These are phyloP conservation scores for Phalacrocorax pelagicus DNA, from an alignment of 2,113 vertebrate species.

Conservation along the genomic window DNA sequence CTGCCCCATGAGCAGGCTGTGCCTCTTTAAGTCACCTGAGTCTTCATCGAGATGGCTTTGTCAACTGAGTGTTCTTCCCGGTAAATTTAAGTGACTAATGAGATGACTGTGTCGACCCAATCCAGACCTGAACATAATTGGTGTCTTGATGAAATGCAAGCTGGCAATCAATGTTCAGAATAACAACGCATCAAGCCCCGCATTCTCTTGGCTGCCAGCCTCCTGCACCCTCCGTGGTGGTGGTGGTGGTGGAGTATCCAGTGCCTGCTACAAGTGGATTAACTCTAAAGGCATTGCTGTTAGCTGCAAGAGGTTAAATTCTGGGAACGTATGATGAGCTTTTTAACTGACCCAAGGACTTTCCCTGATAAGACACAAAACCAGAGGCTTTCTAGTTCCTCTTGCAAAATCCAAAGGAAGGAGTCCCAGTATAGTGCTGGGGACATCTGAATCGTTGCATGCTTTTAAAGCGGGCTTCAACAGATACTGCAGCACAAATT, in stretches of 20 bases:
- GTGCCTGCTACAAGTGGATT: background rate
- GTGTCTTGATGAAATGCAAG: background rate
- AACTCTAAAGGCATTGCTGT: background rate
- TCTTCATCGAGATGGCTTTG: background rate
- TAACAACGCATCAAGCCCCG: background rate
- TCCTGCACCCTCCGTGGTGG: background rate
- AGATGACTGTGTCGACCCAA: background rate
- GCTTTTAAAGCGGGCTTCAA: constrained; percentile 12
- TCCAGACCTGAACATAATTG: background rate
- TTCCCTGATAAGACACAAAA: background rate
- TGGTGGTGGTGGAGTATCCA: background rate
- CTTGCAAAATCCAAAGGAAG: background rate
- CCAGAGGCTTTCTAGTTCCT: background rate
- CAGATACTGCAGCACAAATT: background rate
- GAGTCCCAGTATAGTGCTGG: background rate
- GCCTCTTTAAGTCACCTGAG: background rate
- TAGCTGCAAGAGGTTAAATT: background rate
- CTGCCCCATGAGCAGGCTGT: fast-evolving
- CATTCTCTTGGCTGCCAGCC: background rate
- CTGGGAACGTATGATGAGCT: background rate
- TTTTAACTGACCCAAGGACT: background rate
- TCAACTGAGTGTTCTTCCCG: background rate
- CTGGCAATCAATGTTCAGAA: background rate
- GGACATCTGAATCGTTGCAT: background rate
- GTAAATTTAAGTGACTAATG: background rate